A percentile compares a stretch with the other conserved stretches of the same genome.
Evolutionary conservation across 23 tunicate genomes (phyloP).

Genomic region (Clavelina lepadiformis): DNA sequence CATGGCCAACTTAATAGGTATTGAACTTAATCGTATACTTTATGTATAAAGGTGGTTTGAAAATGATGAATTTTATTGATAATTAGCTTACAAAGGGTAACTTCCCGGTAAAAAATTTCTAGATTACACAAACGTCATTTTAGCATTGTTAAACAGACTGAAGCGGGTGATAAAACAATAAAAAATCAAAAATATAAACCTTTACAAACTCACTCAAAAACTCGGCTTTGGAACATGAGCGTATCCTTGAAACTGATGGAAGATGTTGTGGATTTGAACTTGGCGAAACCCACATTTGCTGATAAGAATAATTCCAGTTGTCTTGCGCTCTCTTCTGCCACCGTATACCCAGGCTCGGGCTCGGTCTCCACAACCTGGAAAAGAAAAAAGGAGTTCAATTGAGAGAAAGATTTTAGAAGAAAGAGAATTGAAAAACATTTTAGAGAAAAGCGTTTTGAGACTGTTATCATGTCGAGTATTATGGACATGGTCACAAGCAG

Average conservation of each 20-base stretch:
- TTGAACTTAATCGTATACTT: too few relatives aligned
- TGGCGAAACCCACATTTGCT: conserved; percentile 67
- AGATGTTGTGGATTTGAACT: conserved; percentile 55
- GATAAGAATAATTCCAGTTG: conserved; percentile 55
- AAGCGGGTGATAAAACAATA: too few relatives aligned
- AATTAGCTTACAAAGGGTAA: too few relatives aligned
- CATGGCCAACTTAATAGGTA: too few relatives aligned
- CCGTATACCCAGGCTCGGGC: conserved; percentile 73
- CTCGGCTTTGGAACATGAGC: conserved; percentile 78
- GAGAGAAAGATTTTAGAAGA: too few relatives aligned
- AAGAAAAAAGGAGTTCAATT: neutral
- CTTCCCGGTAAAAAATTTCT: too few relatives aligned
- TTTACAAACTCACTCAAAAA: conserved; percentile 69
- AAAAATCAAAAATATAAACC: too few relatives aligned
- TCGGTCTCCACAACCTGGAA: conserved; percentile 78
- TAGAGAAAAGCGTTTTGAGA: neutral
- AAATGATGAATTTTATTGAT: too few relatives aligned
- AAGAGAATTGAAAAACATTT: neutral
- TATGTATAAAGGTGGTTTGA: too few relatives aligned
- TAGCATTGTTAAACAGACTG: too few relatives aligned
- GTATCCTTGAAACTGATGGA: conserved; percentile 81
- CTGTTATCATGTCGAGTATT: conserved; percentile 16
- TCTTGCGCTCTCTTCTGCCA: conserved; percentile 40
- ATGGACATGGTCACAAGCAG: too few relatives aligned
- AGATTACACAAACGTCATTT: too few relatives aligned